These are phyloP conservation scores for Eupithecia dodoneata DNA, from an alignment of 2,888 invertebrate genomes.

Conservation along the genomic window DNA sequence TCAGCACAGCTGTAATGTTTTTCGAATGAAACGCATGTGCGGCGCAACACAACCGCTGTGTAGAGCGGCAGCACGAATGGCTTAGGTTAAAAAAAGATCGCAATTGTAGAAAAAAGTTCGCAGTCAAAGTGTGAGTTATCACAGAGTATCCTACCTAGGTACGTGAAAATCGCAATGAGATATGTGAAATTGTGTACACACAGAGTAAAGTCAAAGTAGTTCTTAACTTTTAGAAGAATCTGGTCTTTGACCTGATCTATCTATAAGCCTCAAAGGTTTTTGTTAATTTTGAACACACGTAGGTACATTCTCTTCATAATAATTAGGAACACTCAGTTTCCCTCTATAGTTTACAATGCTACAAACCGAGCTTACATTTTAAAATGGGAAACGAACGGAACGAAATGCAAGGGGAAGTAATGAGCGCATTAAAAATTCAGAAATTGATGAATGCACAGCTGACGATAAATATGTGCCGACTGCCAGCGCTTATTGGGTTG, in stretches of 20 bases:
- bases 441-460: constrained; percentile 82
- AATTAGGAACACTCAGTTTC: not conserved
- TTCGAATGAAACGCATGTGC: too few relatives aligned
- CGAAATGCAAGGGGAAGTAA: constrained; percentile 80
- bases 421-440: constrained; percentile 83
- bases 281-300: not conserved
- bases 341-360: constrained; percentile 11
- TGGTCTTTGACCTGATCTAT: not conserved
- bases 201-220: not conserved
- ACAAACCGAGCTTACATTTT: constrained; percentile 68
- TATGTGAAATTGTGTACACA: not conserved
- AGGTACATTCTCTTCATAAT: not conserved
- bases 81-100: too few relatives aligned
- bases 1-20: too few relatives aligned
- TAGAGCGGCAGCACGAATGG: too few relatives aligned
- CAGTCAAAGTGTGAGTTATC: too few relatives aligned
- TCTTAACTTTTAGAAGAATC: not conserved
- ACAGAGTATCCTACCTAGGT: not conserved
- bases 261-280: not conserved
- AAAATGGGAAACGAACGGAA: constrained; percentile 74
- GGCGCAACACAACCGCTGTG: too few relatives aligned
- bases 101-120: too few relatives aligned
- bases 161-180: not conserved
- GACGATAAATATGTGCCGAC: constrained; percentile 72
- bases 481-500: constrained; percentile 47